Evolutionary conservation across 2,797 vertebrate species (phyloP).

Genomic region (Urosaurus nigricauda): DNA sequence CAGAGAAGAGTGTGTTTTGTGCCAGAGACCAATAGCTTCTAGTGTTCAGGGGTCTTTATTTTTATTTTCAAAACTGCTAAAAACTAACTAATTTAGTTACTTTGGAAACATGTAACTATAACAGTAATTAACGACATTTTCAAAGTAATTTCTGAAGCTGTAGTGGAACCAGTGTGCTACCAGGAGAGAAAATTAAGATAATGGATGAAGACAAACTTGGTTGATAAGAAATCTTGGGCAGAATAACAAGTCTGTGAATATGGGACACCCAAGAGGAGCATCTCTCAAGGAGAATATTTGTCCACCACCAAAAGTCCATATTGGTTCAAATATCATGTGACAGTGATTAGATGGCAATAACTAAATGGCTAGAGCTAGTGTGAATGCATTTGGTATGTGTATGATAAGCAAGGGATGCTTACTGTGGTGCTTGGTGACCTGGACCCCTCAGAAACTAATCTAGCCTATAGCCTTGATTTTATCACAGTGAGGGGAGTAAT

Average conservation of each 20-base stretch:
- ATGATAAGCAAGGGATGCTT: too few relatives aligned
- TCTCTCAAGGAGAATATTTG: not conserved
- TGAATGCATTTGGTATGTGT: not conserved
- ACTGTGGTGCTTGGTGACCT: not conserved
- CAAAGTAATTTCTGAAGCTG: not conserved
- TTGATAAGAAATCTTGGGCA: conserved; percentile 3
- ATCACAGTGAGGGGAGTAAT: not conserved
- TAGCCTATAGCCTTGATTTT: not conserved
- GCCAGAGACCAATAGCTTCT: not conserved
- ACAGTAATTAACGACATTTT: not conserved
- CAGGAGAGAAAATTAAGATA: conserved; percentile 23
- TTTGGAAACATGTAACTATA: not conserved
- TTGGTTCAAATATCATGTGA: not conserved
- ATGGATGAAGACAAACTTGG: conserved; percentile 14
- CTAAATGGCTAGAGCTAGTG: not conserved
- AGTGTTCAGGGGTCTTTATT: not conserved
- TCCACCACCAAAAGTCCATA: not conserved
- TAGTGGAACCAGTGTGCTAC: conserved; percentile 2
- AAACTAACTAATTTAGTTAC: not conserved
- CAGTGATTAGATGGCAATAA: not conserved
- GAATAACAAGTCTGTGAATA: conserved; percentile 5
- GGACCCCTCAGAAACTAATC: not conserved
- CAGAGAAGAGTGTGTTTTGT: not conserved
- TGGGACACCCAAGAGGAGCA: not conserved
- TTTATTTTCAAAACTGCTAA: too few relatives aligned